phyloP scores from a whole-genome alignment of 2,797 vertebrate genomes.

The Botia kubotai region DNA sequence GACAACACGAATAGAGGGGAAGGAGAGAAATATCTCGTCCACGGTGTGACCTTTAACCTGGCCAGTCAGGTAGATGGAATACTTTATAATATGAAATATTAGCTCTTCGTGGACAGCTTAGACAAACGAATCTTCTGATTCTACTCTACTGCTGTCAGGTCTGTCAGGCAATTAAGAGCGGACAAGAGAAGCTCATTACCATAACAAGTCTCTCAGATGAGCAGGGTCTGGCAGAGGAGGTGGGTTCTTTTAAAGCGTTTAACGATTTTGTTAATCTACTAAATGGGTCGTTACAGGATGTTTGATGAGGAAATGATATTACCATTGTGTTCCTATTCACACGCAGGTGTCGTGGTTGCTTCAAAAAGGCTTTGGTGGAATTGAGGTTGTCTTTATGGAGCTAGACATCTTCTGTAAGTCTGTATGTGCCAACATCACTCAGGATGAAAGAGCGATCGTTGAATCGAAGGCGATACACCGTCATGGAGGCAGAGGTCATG shows the following conservation, averaged over 20 bases:
- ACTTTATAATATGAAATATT: constrained; percentile 1
- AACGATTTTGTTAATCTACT: not conserved
- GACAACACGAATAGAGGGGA: constrained; percentile 4
- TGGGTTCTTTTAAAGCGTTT: constrained; percentile 18
- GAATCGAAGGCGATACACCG: constrained; percentile 34
- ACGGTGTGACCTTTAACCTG: constrained; percentile 29
- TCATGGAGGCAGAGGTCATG: not conserved
- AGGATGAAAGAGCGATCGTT: constrained; percentile 21
- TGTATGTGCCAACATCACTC: constrained; percentile 17
- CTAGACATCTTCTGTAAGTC: constrained; percentile 28
- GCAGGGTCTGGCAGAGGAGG: constrained; percentile 34
- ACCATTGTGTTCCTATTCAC: not conserved
- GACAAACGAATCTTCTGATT: not conserved
- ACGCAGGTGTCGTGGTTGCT: constrained; percentile 45
- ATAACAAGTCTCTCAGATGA: constrained; percentile 31
- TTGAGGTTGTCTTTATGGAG: constrained; percentile 48
- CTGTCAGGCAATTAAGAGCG: constrained; percentile 47
- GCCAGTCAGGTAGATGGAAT: constrained; percentile 35
- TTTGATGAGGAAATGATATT: not conserved
- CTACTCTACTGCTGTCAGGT: constrained; percentile 37
- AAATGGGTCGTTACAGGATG: not conserved
- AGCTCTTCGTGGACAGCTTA: not conserved
- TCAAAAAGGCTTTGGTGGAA: constrained; percentile 47
- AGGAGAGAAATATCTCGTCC: constrained; percentile 13
- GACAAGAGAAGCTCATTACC: constrained; percentile 34